Base-by-base conservation (phyloP, 1,140 invertebrate species). In the Dinothrombium tinctorium region DNA sequence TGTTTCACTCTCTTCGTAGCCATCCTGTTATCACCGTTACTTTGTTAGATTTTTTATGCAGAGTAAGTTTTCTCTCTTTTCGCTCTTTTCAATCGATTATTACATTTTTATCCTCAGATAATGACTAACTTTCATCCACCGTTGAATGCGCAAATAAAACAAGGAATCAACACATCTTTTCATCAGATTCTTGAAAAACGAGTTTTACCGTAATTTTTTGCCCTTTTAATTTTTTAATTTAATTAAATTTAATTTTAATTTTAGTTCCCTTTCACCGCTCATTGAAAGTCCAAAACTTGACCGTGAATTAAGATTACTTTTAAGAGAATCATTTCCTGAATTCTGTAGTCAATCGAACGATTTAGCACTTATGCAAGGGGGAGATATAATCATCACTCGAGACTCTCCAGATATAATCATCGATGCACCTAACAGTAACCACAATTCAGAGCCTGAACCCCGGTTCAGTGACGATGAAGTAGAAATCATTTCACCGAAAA, bases 1-100 rank as follows among this genome's bases (percentile, higher is more conserved):
- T 95, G 86, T 81, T 86, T 57, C 80, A 94, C 65, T 92, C 84
- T 26, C 83, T 95, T 68, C 70, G 81, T 55, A 82, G 81, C 51
- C 87, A 95, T 68, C 83, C 87, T 31, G 76, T 77, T 29, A 84
- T 94, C 43, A 92, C 86, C 50, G 83, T 81, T 35, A 89, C 83
- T 9, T 64, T 95, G 36, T 60, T 95, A 45, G 87, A 95, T 62
- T 96, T 95, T 62, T 65, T 96, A 35, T 92, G 86, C 63, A 61
- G 74, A 55, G 73, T 78, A 65, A 65, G 60, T 54, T 17, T n/a
- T 31, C 28, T 17, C 28, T 21, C 17, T 22, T 28, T 28, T 28
- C 26, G 7, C 26, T 40, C 37, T 19, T 33, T 37, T 45, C n/a
- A 49, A 33, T 47, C 38, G 12, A 23, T 28, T 21, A 42, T 40